A percentile compares a stretch with the other conserved stretches of the same genome.
phyloP scores from a whole-genome alignment of 2,113 vertebrate species.

The Chionodraco myersi region DNA sequence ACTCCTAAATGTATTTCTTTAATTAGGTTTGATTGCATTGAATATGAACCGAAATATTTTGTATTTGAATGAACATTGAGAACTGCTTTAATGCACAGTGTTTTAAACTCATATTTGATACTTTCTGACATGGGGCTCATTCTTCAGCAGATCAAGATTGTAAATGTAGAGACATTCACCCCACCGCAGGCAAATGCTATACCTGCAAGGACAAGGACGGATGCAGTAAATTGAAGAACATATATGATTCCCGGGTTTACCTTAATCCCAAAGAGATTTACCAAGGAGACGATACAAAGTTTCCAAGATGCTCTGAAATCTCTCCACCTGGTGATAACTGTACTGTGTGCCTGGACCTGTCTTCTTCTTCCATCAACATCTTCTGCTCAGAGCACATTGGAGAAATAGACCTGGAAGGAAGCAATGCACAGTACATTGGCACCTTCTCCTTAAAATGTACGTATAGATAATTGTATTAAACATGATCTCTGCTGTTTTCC shows the following conservation, averaged over 20 bases:
- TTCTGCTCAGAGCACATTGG: neutral
- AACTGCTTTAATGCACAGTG: neutral
- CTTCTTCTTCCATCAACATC: neutral
- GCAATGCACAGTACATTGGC: accelerated
- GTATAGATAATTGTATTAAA: neutral
- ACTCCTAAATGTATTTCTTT: neutral
- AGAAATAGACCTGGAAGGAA: neutral
- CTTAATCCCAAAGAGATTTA: neutral
- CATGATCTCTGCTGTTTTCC: neutral
- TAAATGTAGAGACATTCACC: neutral
- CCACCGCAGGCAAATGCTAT: neutral
- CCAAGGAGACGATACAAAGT: accelerated
- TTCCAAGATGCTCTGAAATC: neutral
- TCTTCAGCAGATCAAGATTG: neutral
- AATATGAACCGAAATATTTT: neutral
- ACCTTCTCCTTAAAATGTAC: neutral
- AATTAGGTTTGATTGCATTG: neutral
- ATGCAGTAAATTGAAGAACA: neutral
- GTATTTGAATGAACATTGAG: neutral
- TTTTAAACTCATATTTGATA: neutral
- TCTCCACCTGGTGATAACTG: neutral
- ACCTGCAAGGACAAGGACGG: constrained; percentile 21
- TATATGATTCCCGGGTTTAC: accelerated
- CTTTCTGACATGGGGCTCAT: neutral
- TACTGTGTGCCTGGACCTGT: accelerated